Conservation (phyloP, 2,888 invertebrate species). For the Drosophila nr. fundita region DNA sequence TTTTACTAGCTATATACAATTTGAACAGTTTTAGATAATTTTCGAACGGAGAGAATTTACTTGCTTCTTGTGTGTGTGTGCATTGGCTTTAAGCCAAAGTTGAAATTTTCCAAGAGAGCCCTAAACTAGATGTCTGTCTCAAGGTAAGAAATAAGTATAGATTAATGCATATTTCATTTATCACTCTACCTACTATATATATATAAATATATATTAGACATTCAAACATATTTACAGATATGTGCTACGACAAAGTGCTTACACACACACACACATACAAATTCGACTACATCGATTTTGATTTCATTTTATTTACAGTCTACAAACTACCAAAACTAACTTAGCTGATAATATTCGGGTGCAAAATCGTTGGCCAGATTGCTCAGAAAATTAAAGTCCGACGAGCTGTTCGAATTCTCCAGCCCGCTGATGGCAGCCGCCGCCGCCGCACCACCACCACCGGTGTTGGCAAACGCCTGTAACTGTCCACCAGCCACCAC, state of each 20-base stretch:
- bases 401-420: slow-evolving; percentile 95
- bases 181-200: slow-evolving; percentile 39
- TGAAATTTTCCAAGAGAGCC: slow-evolving; percentile 35
- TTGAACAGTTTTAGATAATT: slow-evolving; percentile 18
- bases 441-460: slow-evolving; percentile 56
- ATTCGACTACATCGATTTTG: slow-evolving; percentile 45
- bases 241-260: slow-evolving; percentile 45
- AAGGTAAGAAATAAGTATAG: slow-evolving; percentile 10
- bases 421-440: slow-evolving; percentile 87
- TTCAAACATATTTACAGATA: slow-evolving; percentile 58
- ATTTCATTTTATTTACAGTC: slow-evolving; percentile 50
- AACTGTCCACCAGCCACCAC: slow-evolving; percentile 38
- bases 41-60: slow-evolving; percentile 34
- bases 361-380: slow-evolving; percentile 96
- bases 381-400: slow-evolving; percentile 96
- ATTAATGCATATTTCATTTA: slow-evolving; percentile 26
- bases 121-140: slow-evolving; percentile 26
- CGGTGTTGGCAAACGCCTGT: slow-evolving; percentile 64
- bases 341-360: slow-evolving; percentile 92
- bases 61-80: slow-evolving; percentile 1
- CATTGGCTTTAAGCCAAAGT: slow-evolving; percentile 64
- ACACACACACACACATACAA: slow-evolving; percentile 30
- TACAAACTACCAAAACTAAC: slow-evolving; percentile 83
- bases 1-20: slow-evolving; percentile 72
- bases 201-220: slow-evolving; percentile 26